Conservation (phyloP, 2,888 invertebrate species). For the Eumacrocentrus americanus region DNA sequence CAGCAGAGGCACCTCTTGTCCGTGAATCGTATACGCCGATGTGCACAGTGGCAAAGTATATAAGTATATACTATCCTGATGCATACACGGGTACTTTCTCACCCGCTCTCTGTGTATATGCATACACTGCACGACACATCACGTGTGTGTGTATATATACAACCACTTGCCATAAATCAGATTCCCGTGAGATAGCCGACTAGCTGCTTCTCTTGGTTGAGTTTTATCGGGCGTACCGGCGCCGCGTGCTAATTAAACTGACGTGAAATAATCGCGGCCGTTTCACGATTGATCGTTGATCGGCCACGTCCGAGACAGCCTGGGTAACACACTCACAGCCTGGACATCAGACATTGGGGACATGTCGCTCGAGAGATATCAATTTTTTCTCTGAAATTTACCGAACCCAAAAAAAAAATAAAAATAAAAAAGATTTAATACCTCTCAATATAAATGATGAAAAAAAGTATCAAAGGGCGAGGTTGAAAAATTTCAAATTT, state of each 20-base stretch:
- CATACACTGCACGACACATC: background rate
- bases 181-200: slow-evolving; percentile 59
- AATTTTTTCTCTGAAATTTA: background rate
- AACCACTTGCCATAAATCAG: slow-evolving; percentile 59
- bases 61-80: background rate
- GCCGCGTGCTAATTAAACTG: slow-evolving; percentile 61
- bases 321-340: background rate
- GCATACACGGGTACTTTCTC: slow-evolving; percentile 10
- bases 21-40: background rate
- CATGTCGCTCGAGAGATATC: background rate
- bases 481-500: background rate
- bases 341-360: background rate
- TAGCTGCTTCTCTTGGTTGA: slow-evolving; percentile 55
- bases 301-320: slow-evolving; percentile 46
- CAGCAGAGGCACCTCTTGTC: background rate
- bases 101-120: slow-evolving; percentile 11
- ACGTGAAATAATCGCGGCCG: slow-evolving; percentile 60
- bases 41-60: background rate
- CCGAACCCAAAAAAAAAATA: background rate
- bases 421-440: no score
- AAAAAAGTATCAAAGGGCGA: no score
- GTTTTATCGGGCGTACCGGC: slow-evolving; percentile 59
- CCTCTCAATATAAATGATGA: no score
- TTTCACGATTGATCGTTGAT: slow-evolving; percentile 60
- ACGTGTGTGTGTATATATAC: slow-evolving; percentile 14